Percentiles rank a stretch among this genome's conserved stretches.
Evolutionary conservation across 1,140 invertebrate species (phyloP).

Genomic region (Tyrophagus putrescentiae): DNA sequence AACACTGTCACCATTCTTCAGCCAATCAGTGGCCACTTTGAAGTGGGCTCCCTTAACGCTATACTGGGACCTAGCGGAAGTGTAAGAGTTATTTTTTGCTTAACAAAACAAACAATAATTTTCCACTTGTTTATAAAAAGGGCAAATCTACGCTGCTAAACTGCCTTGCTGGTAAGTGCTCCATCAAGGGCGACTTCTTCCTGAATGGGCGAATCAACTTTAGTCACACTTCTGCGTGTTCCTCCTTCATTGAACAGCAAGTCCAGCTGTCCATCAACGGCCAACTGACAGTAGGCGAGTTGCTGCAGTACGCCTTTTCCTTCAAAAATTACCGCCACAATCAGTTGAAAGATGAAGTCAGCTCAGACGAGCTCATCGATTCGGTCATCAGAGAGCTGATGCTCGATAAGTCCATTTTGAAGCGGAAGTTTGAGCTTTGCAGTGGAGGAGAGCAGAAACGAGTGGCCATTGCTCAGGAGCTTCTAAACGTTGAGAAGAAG

Average conservation of each 20-base stretch:
- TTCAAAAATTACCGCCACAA: slow-evolving; percentile 4
- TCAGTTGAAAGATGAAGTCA: background rate
- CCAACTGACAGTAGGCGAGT: slow-evolving; percentile 7
- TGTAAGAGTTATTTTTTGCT: no score
- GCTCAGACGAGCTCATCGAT: background rate
- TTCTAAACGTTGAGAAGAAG: slow-evolving; percentile 41
- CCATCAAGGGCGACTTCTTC: background rate
- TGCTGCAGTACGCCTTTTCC: background rate
- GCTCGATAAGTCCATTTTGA: slow-evolving; percentile 45
- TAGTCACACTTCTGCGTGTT: background rate
- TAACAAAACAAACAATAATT: no score
- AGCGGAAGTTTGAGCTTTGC: background rate
- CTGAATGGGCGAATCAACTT: background rate
- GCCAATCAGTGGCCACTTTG: no score
- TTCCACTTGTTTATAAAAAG: no score
- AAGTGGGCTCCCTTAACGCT: no score
- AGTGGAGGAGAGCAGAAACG: slow-evolving; percentile 75
- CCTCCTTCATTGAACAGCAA: slow-evolving; percentile 8
- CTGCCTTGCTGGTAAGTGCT: background rate
- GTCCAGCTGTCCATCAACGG: slow-evolving; percentile 9
- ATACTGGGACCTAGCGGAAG: no score
- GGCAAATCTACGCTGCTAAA: background rate
- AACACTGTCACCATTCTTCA: no score
- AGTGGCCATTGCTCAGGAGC: slow-evolving; percentile 78
- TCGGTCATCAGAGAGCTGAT: background rate